Evolutionary conservation across 2,888 invertebrate genomes (phyloP).

Genomic region (Hirudinaria manillensis): DNA sequence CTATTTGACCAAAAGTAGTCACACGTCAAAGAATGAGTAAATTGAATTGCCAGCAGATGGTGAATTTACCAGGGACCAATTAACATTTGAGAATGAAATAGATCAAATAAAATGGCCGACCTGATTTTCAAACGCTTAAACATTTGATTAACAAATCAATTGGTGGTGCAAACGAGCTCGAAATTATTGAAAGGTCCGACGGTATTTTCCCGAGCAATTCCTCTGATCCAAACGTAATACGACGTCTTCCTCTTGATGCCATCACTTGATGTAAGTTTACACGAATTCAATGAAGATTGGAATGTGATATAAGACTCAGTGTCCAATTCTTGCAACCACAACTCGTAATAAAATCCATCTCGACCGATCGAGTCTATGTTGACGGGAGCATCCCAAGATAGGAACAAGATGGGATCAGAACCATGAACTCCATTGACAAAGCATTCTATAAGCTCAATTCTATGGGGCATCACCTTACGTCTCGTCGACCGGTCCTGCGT

Average conservation of each 20-base stretch:
- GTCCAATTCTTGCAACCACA: slow-evolving; percentile 42
- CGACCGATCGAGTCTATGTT: slow-evolving; percentile 37
- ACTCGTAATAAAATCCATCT: slow-evolving; percentile 42
- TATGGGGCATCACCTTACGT: slow-evolving; percentile 27
- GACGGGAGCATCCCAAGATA: slow-evolving; percentile 46
- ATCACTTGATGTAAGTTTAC: slow-evolving; percentile 30
- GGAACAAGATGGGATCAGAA: background rate
- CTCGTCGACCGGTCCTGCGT: background rate
- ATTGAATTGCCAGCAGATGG: too few species aligned
- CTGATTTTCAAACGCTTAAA: too few species aligned
- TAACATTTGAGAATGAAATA: too few species aligned
- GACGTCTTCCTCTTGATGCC: slow-evolving; percentile 34
- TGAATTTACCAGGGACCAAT: too few species aligned
- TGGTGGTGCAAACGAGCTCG: slow-evolving; percentile 17
- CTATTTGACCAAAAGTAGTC: too few species aligned
- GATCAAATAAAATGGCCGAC: too few species aligned
- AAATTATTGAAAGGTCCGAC: slow-evolving; percentile 43
- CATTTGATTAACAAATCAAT: too few species aligned
- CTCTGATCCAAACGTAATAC: slow-evolving; percentile 44
- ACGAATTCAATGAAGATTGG: slow-evolving; percentile 34
- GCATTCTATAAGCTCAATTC: slow-evolving; percentile 30
- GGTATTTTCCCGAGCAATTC: slow-evolving; percentile 38
- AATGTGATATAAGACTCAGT: slow-evolving; percentile 37
- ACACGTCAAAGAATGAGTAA: too few species aligned
- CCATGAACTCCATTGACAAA: background rate